Percentiles rank a stretch among this genome's conserved stretches.
Evolutionary conservation across 2,888 invertebrate genomes (phyloP).

Genomic region (Drosophila acutilabella): DNA sequence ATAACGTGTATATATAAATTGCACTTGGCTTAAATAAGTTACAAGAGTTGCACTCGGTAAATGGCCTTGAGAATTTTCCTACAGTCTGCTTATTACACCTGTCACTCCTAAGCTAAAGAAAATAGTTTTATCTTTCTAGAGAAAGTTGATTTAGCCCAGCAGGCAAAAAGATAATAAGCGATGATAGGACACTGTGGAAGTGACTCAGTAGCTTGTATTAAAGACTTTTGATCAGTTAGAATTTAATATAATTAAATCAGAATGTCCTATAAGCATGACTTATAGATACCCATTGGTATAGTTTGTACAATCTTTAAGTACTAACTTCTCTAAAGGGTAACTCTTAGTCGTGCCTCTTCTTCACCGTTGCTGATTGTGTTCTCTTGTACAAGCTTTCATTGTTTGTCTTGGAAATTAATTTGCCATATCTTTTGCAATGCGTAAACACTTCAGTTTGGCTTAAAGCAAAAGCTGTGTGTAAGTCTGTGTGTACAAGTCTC

Average conservation of each 20-base stretch:
- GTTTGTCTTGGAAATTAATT: constrained; percentile 41
- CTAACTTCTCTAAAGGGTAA: neutral
- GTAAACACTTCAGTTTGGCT: constrained; percentile 19
- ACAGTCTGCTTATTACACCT: neutral
- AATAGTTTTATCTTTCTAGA: too few relatives aligned
- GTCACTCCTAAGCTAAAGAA: neutral
- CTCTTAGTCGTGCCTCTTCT: neutral
- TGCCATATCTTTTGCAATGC: constrained; percentile 25
- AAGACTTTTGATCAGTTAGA: too few relatives aligned
- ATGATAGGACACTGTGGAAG: too few relatives aligned
- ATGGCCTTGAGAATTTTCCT: constrained; percentile 3
- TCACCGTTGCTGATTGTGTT: neutral
- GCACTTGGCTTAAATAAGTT: neutral
- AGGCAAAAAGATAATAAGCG: too few relatives aligned
- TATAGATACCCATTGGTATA: neutral
- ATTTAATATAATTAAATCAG: too few relatives aligned
- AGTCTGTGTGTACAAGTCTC: too few relatives aligned
- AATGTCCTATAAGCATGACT: too few relatives aligned
- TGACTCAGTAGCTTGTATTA: too few relatives aligned
- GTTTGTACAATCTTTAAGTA: neutral
- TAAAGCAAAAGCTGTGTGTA: neutral
- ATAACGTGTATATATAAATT: neutral
- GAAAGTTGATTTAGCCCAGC: too few relatives aligned
- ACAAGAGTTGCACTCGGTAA: constrained; percentile 8
- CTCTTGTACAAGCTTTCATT: neutral